phyloP scores from a whole-genome alignment of 2,113 vertebrate species.

The Caloenas nicobarica region DNA sequence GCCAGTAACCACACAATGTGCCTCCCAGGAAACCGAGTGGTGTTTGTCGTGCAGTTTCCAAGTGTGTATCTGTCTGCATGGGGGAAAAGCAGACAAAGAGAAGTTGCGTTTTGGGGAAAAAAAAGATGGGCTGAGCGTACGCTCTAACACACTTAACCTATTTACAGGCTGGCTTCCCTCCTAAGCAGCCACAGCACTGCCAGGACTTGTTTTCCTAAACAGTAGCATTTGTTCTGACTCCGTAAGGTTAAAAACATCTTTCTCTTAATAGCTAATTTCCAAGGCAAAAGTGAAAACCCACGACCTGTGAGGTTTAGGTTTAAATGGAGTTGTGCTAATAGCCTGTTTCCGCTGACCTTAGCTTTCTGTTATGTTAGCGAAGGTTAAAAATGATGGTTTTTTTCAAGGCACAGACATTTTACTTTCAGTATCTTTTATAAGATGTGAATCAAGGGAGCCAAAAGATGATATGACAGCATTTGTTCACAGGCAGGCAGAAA shows the following conservation, averaged over 20 bases:
- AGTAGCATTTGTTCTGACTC: neutral
- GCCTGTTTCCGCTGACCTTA: neutral
- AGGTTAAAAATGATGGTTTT: neutral
- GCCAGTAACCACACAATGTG: accelerated
- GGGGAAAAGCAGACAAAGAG: neutral
- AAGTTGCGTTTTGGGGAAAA: neutral
- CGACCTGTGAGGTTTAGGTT: neutral
- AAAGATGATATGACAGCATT: neutral
- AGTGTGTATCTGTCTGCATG: neutral
- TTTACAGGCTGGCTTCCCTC: neutral
- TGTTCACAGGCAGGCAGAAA: neutral
- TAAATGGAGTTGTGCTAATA: neutral
- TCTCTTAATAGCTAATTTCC: neutral
- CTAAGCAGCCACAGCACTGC: neutral
- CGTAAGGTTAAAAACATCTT: neutral
- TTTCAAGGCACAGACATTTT: slow-evolving; percentile 58
- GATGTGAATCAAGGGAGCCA: neutral
- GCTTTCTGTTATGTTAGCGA: neutral
- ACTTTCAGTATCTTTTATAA: neutral
- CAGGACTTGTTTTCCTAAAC: neutral
- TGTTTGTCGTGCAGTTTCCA: neutral
- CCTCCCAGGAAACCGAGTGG: neutral
- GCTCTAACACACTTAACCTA: neutral
- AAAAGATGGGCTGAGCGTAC: neutral
- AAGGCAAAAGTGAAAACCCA: neutral